Evolutionary conservation across 2,113 vertebrate species (phyloP), one percentile per base, ranked within the genome.

Genomic region (Tauraco erythrolophus): DNA sequence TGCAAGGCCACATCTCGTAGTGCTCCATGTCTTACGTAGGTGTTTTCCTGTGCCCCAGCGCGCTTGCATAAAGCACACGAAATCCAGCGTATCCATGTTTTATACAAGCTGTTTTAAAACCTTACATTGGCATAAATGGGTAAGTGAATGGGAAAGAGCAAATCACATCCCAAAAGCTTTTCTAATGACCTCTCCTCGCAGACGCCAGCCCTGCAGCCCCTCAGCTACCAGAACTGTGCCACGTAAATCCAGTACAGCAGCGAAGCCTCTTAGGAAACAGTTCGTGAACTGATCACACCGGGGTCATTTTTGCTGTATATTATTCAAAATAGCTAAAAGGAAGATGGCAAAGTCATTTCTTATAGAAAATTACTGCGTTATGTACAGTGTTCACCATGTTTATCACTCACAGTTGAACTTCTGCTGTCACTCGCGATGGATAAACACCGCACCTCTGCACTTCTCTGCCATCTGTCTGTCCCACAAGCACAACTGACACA

Each of bases 1-100:
- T 1, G 12, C 4, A 33, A 53, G 45, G 33, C 27, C 61, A 41
- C 30, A 31, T 6, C 12, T 53, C 35, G 28, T 23, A 31, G 5
- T 30, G 69, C 61, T 45, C 31, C 22, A 0, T 6, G 7, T 25
- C 54, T 54, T 9, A 4, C 0, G 0, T 0, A 14, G 25, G 6
- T 66, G 45, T 18, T 43, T 48, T 48, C 60, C 37, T 37, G 21
- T 21, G 69, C 31, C 43, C 46, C 35, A 41, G 43, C 56, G 33
- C 16, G 33, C 15, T 9, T 69, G 30, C 81, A 43, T 19, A 70
- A 58, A 71, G 30, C n/a, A 43, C 3, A 19, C 1, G 2, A 37
- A 56, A 25, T 1, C 21, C 82, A 83, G 21, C 2, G 21, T 11
- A 33, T 19, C 41, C 3, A 4, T 33, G 13, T 13, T 80, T 74